These are phyloP conservation scores for Mantis religiosa DNA, from an alignment of 2,888 invertebrate genomes.

Conservation along the genomic window DNA sequence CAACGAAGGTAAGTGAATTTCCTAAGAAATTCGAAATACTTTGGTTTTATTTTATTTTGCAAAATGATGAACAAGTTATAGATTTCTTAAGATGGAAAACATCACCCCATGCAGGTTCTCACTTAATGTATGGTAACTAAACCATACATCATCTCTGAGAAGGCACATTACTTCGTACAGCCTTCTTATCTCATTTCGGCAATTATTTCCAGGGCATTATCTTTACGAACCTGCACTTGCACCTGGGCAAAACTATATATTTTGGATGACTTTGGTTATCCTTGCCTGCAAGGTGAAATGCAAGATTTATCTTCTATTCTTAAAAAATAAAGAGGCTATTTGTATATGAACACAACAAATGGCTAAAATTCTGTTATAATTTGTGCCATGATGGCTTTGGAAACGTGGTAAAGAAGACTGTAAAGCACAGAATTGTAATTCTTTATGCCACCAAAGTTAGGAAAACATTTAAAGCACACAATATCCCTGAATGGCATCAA, in stretches of 20 bases:
- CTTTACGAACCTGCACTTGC: neutral
- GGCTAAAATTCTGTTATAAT: neutral
- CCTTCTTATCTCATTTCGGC: neutral
- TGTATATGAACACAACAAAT: neutral
- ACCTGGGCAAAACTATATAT: neutral
- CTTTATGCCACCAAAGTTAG: no score
- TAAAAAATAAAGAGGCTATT: neutral
- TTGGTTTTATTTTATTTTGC: neutral
- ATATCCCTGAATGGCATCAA: no score
- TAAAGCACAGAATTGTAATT: neutral
- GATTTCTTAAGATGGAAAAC: neutral
- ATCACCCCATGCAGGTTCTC: neutral
- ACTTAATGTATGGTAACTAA: neutral
- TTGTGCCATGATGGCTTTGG: neutral
- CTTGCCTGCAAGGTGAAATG: neutral
- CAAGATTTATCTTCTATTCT: neutral
- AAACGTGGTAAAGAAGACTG: neutral
- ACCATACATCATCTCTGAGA: neutral
- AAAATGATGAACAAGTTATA: neutral
- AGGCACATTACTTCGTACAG: neutral
- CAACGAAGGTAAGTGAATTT: neutral
- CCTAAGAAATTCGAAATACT: neutral
- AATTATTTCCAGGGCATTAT: neutral
- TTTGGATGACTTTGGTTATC: neutral
- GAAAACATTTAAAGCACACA: no score